Percentiles rank a stretch among this genome's conserved stretches.
These are phyloP conservation scores for Bubo blakistoni DNA, from an alignment of 2,113 vertebrate genomes.

Conservation along the genomic window DNA sequence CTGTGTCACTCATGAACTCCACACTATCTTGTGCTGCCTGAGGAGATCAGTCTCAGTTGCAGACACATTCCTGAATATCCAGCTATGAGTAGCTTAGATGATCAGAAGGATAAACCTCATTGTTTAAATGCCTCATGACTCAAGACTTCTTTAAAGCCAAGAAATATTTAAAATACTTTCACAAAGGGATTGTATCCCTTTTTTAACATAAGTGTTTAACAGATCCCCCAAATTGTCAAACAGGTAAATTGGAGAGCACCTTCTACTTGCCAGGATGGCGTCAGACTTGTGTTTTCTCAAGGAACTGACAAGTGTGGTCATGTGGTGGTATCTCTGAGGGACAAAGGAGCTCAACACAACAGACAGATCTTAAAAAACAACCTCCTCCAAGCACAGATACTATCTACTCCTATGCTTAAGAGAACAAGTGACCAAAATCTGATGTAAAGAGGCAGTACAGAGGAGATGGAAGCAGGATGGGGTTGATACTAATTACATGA, in stretches of 20 bases:
- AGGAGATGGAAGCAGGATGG: neutral
- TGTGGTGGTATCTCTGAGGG: neutral
- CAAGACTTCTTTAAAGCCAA: neutral
- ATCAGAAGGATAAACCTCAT: neutral
- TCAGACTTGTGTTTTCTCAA: neutral
- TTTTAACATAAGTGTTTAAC: neutral
- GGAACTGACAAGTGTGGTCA: neutral
- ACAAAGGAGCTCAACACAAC: neutral
- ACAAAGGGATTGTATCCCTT: neutral
- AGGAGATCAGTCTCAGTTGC: neutral
- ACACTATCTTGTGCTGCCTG: neutral
- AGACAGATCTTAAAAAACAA: neutral
- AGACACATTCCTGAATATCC: neutral
- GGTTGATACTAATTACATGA: neutral
- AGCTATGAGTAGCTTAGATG: neutral
- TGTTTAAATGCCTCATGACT: neutral
- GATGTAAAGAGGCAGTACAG: neutral
- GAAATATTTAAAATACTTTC: neutral
- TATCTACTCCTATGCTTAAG: neutral
- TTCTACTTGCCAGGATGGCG: neutral
- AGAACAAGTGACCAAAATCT: neutral
- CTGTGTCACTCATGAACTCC: neutral
- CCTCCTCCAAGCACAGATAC: neutral
- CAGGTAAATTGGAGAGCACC: neutral
- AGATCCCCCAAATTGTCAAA: accelerated